These are phyloP conservation scores for Drosophila monieri DNA, from an alignment of 2,888 invertebrate species.

Conservation along the genomic window DNA sequence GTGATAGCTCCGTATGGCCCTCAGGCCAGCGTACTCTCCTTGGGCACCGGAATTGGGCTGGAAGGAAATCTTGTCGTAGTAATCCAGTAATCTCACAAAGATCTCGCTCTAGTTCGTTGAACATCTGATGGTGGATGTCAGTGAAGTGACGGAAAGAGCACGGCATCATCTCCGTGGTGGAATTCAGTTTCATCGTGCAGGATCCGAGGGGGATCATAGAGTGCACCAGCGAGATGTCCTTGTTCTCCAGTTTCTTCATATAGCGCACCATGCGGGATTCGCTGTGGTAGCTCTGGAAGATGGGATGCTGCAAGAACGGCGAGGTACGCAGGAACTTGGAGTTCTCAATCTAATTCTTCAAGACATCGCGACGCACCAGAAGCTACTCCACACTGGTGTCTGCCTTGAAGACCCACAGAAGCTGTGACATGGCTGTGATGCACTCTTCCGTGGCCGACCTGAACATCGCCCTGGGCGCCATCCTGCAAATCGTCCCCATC, in stretches of 20 bases:
- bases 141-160: constrained; percentile 97
- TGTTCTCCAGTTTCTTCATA: constrained; percentile 99
- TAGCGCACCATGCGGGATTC: constrained; percentile 97
- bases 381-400: constrained; percentile 86
- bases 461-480: constrained; percentile 97
- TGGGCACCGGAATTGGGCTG: constrained; percentile 99
- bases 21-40: constrained; percentile 98
- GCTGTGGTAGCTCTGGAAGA: constrained; percentile 97
- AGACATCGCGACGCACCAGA: constrained; percentile 83
- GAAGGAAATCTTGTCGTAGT: constrained; percentile 97
- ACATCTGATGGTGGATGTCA: constrained; percentile 95
- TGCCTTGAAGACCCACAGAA: constrained; percentile 93
- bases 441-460: constrained; percentile 95
- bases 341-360: constrained; percentile 86
- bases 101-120: constrained; percentile 95
- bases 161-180: constrained; percentile 99
- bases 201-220: constrained; percentile 99
- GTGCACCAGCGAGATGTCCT: constrained; percentile 98
- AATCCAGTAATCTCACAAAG: constrained; percentile 99
- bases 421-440: constrained; percentile 92
- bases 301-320: constrained; percentile 93
- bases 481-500: constrained; percentile 98
- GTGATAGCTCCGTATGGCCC: constrained; percentile 97
- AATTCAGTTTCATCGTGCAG: constrained; percentile 99
- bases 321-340: constrained; percentile 91